These are phyloP conservation scores for Otolemur crassicaudatus DNA, from an alignment of 2,797 vertebrate genomes.

Conservation along the genomic window DNA sequence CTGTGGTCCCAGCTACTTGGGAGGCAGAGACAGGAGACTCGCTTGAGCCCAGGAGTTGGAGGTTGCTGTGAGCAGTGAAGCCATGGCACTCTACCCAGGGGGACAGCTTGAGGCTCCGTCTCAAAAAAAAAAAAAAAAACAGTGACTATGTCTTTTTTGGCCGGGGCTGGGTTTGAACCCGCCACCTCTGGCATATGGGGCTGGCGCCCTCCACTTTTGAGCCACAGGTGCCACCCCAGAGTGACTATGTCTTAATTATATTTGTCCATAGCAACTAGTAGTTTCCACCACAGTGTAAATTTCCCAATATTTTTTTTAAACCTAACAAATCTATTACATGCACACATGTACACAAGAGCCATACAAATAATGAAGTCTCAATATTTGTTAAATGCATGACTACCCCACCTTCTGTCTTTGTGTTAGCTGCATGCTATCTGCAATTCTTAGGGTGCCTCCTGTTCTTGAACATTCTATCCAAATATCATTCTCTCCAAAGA, in stretches of 20 bases:
- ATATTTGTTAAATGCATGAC: background rate
- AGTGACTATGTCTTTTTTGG: background rate
- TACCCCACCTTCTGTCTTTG: background rate
- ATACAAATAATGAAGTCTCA: background rate
- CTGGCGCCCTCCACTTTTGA: too few relatives aligned
- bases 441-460: slow-evolving; percentile 1
- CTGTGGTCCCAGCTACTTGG: too few relatives aligned
- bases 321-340: background rate
- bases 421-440: background rate
- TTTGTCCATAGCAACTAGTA: background rate
- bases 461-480: background rate
- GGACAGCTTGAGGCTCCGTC: too few relatives aligned
- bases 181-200: too few relatives aligned
- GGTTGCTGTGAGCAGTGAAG: too few relatives aligned
- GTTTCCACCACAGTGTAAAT: background rate
- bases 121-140: too few relatives aligned
- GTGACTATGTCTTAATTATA: background rate
- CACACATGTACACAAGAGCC: background rate
- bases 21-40: too few relatives aligned
- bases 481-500: background rate
- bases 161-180: too few relatives aligned
- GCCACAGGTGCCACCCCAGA: too few relatives aligned
- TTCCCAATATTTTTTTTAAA: background rate
- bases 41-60: too few relatives aligned
- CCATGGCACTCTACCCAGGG: too few relatives aligned